phyloP scores from a whole-genome alignment of 1,140 invertebrate genomes.

The Diprion similis region DNA sequence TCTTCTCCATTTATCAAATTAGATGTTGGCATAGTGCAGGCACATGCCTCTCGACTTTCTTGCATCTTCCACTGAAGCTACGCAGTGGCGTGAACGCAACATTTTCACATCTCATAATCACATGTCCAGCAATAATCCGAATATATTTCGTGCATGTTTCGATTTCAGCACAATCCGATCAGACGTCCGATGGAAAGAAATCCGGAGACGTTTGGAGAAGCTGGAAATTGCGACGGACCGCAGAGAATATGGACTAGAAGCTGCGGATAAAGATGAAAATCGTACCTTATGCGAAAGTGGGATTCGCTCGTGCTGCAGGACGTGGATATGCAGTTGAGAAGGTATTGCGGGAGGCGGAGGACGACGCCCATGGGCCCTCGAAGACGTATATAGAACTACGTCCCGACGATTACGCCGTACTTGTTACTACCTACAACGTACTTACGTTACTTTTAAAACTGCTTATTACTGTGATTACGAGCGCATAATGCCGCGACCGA shows the following conservation, averaged over 20 bases:
- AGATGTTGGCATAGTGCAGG: constrained; percentile 52
- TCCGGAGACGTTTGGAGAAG: too few species aligned
- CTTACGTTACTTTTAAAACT: constrained; percentile 54
- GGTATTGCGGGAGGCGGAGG: constrained; percentile 17
- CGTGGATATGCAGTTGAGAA: background rate
- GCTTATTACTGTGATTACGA: constrained; percentile 56
- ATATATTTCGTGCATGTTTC: too few species aligned
- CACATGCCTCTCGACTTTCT: constrained; percentile 10
- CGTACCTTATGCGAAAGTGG: too few species aligned
- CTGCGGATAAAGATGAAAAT: too few species aligned
- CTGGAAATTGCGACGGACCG: too few species aligned
- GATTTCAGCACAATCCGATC: too few species aligned
- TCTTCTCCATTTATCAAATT: constrained; percentile 53
- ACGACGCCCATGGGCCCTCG: constrained; percentile 43
- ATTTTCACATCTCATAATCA: background rate
- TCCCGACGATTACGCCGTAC: constrained; percentile 40
- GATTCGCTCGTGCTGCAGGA: background rate
- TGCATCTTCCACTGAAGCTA: background rate
- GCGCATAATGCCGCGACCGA: constrained; percentile 49
- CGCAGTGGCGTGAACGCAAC: background rate
- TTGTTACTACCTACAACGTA: constrained; percentile 56
- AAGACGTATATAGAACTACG: constrained; percentile 18
- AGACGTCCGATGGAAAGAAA: too few species aligned
- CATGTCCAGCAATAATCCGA: too few species aligned
- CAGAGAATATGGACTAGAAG: too few species aligned